Conservation (phyloP, 2,888 invertebrate genomes). For the Thelaira solivaga region DNA sequence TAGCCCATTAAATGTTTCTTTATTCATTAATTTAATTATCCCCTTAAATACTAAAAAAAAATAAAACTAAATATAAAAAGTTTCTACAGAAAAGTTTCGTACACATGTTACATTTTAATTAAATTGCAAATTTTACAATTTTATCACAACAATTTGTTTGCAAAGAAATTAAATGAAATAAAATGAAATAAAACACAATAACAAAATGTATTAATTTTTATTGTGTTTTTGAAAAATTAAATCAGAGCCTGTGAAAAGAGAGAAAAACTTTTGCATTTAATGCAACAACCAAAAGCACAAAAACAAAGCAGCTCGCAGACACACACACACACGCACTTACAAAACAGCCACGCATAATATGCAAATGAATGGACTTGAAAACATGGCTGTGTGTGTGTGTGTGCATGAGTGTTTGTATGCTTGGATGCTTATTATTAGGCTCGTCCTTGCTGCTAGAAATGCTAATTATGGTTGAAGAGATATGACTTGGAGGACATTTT, state of each 20-base stretch:
- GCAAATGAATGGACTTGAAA: not conserved
- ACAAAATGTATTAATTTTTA: constrained; percentile 4
- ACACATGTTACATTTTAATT: constrained; percentile 50
- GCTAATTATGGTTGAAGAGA: too few species aligned
- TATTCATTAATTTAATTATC: constrained; percentile 5
- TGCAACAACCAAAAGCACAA: not conserved
- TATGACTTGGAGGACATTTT: too few species aligned
- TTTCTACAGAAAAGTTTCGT: too few species aligned
- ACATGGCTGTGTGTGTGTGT: not conserved
- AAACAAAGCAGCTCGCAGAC: not conserved
- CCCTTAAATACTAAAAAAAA: not conserved
- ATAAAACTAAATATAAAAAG: too few species aligned
- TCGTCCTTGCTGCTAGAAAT: too few species aligned
- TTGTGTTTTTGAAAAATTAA: constrained; percentile 39
- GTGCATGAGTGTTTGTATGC: too few species aligned
- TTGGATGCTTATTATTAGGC: too few species aligned
- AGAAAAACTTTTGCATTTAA: constrained; percentile 30
- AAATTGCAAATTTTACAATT: constrained; percentile 47
- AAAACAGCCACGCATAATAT: not conserved
- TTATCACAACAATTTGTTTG: constrained; percentile 25
- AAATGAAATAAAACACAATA: not conserved
- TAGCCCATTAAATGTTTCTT: constrained; percentile 25
- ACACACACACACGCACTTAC: not conserved
- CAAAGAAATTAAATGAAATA: constrained; percentile 10
- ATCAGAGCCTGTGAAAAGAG: constrained; percentile 20